Evolutionary conservation across 2,797 vertebrate species (phyloP).

Genomic region (Sandelia bainsii): DNA sequence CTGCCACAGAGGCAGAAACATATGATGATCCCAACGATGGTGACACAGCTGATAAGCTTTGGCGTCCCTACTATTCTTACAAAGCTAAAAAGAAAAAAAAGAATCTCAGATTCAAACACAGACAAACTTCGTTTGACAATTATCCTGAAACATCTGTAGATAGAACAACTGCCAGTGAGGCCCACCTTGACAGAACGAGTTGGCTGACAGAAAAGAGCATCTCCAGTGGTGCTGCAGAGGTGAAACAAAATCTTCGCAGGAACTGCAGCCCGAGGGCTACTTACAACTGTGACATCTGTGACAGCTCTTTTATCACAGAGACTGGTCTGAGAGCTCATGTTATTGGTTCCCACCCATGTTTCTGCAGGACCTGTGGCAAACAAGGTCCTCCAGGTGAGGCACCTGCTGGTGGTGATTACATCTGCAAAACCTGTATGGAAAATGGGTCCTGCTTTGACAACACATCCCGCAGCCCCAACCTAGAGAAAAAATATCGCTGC

Average conservation of each 20-base stretch:
- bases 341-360: slow-evolving; percentile 90
- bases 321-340: slow-evolving; percentile 94
- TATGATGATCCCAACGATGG: slow-evolving; percentile 92
- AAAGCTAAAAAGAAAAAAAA: slow-evolving; percentile 97
- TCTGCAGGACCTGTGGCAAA: slow-evolving; percentile 95
- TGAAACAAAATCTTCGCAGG: slow-evolving; percentile 79
- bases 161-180: slow-evolving; percentile 53
- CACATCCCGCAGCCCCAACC: slow-evolving; percentile 89
- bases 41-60: slow-evolving; percentile 93
- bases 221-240: slow-evolving; percentile 72
- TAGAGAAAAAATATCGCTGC: slow-evolving; percentile 95
- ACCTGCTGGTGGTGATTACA: slow-evolving; percentile 89
- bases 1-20: slow-evolving; percentile 76
- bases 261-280: slow-evolving; percentile 86
- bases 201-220: slow-evolving; percentile 72
- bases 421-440: slow-evolving; percentile 94
- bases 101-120: slow-evolving; percentile 89
- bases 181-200: slow-evolving; percentile 59
- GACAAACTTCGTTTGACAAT: slow-evolving; percentile 75
- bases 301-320: slow-evolving; percentile 92
- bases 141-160: slow-evolving; percentile 64
- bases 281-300: slow-evolving; percentile 91
- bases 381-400: slow-evolving; percentile 91
- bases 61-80: slow-evolving; percentile 98
- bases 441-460: slow-evolving; percentile 95